A percentile compares a stretch with the other conserved stretches of the same genome.
These are phyloP conservation scores for Blastobasis adustella DNA, from an alignment of 2,888 invertebrate species.

Conservation along the genomic window DNA sequence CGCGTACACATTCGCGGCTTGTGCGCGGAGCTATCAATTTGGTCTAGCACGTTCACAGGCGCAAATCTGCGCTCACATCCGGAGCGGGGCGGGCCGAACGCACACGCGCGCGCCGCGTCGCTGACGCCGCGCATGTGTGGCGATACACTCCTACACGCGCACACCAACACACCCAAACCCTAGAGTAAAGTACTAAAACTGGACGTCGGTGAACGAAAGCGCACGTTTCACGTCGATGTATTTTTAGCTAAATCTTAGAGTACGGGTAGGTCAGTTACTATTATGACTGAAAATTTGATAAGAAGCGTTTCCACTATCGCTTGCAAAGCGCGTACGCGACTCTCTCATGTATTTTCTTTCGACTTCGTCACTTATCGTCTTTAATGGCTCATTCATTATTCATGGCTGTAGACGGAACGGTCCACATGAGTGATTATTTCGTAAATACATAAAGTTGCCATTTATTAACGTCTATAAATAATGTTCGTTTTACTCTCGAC, in stretches of 20 bases:
- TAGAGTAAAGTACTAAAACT: constrained; percentile 39
- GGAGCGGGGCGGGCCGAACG: constrained; percentile 55
- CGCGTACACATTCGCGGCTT: constrained; percentile 41
- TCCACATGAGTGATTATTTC: neutral
- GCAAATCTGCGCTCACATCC: constrained; percentile 68
- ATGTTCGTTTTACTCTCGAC: too few relatives aligned
- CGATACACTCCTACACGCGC: constrained; percentile 14
- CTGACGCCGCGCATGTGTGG: constrained; percentile 23
- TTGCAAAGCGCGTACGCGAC: neutral
- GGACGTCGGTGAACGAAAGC: constrained; percentile 56
- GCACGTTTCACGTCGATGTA: constrained; percentile 48
- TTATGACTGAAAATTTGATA: constrained; percentile 55
- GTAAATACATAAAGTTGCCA: neutral
- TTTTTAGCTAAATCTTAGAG: constrained; percentile 59
- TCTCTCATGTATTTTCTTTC: constrained; percentile 2
- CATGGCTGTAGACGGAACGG: constrained; percentile 1
- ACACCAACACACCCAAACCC: constrained; percentile 27
- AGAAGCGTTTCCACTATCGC: constrained; percentile 15
- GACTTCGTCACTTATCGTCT: constrained; percentile 1
- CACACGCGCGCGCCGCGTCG: constrained; percentile 37
- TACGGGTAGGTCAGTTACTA: constrained; percentile 68
- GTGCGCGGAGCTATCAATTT: constrained; percentile 57
- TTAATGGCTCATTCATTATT: constrained; percentile 5
- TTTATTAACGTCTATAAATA: too few relatives aligned
- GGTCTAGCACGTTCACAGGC: constrained; percentile 62